Evolutionary conservation across 2,888 invertebrate species (phyloP).

Genomic region (Sarcophaga carnaria): DNA sequence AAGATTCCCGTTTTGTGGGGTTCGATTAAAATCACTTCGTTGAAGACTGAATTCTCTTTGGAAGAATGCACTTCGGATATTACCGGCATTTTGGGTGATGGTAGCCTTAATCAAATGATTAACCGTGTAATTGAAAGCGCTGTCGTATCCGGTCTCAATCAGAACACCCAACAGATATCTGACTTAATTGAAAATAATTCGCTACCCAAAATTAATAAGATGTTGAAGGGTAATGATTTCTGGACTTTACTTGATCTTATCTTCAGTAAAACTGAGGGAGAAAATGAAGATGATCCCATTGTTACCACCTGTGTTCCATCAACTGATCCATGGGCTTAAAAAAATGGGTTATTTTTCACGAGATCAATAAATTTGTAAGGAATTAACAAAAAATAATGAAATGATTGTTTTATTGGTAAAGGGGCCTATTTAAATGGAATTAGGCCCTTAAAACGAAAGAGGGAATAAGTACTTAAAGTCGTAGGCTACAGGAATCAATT

Average conservation of each 20-base stretch:
- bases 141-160: slow-evolving; percentile 73
- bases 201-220: slow-evolving; percentile 75
- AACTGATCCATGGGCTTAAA: slow-evolving; percentile 78
- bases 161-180: slow-evolving; percentile 75
- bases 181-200: slow-evolving; percentile 75
- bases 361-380: no score
- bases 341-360: neutral
- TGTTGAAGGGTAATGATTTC: slow-evolving; percentile 77
- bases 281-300: slow-evolving; percentile 76
- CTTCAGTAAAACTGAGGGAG: slow-evolving; percentile 73
- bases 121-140: slow-evolving; percentile 75
- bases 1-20: slow-evolving; percentile 78
- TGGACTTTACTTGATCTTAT: slow-evolving; percentile 75
- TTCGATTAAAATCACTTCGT: slow-evolving; percentile 76
- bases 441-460: no score
- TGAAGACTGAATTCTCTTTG: slow-evolving; percentile 74
- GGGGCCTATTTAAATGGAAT: no score
- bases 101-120: slow-evolving; percentile 72
- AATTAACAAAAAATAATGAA: neutral
- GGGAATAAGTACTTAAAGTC: no score
- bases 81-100: slow-evolving; percentile 75
- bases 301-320: slow-evolving; percentile 74
- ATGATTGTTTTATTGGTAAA: neutral
- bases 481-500: no score
- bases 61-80: slow-evolving; percentile 75